A percentile compares a stretch with the other conserved stretches of the same genome.
These are phyloP conservation scores for Larimichthys polyactis DNA, from an alignment of 2,113 vertebrate genomes.

Conservation along the genomic window DNA sequence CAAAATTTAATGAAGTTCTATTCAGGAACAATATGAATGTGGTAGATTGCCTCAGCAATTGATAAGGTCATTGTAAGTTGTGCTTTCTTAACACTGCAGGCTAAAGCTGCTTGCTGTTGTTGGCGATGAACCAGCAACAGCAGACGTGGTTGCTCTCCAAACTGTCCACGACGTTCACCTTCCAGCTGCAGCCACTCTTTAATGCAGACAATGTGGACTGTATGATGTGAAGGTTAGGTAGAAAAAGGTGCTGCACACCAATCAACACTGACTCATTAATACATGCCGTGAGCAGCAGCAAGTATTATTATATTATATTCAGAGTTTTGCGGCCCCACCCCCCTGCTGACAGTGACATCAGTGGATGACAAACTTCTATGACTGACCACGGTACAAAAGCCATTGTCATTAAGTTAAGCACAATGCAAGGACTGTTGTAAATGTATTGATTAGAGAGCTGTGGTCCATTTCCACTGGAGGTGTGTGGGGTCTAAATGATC, in stretches of 20 bases:
- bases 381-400: slow-evolving; percentile 6
- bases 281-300: not conserved
- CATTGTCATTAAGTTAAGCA: slow-evolving; percentile 12
- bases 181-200: not conserved
- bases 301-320: not conserved
- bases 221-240: not conserved
- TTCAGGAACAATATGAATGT: slow-evolving; percentile 18
- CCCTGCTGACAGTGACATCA: not conserved
- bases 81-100: slow-evolving; percentile 34
- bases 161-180: not conserved
- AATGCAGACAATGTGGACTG: not conserved
- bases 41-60: slow-evolving; percentile 6
- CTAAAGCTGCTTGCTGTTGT: not conserved
- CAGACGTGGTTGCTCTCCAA: not conserved
- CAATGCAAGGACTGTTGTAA: not conserved
- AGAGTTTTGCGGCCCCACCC: not conserved
- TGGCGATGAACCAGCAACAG: not conserved
- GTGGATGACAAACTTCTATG: slow-evolving; percentile 8
- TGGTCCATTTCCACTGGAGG: slow-evolving; percentile 11
- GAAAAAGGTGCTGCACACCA: slow-evolving; percentile 5
- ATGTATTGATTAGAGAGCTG: slow-evolving; percentile 7
- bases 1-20: slow-evolving; percentile 38
- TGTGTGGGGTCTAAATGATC: not conserved
- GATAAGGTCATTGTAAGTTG: slow-evolving; percentile 23
- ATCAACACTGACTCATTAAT: not conserved